phyloP scores from a whole-genome alignment of 2,797 vertebrate species.

The Rhinoraja longicauda region DNA sequence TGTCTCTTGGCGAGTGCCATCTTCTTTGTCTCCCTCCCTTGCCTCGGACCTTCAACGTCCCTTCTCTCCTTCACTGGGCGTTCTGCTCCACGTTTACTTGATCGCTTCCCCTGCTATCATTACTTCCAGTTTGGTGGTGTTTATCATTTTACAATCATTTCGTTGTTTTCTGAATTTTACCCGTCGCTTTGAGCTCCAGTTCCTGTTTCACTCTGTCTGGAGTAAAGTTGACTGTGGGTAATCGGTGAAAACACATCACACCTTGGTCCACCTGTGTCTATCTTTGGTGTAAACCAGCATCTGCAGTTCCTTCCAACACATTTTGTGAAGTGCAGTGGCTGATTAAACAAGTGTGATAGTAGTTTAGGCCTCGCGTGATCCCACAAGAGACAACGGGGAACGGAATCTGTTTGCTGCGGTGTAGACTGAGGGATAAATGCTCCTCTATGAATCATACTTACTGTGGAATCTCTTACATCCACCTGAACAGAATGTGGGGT shows the following conservation, averaged over 20 bases:
- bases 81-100: background rate
- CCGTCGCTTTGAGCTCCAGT: background rate
- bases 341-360: background rate
- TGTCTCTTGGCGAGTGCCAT: background rate
- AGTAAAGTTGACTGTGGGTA: background rate
- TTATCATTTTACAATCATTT: background rate
- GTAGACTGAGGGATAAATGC: background rate
- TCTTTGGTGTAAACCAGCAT: too few species aligned
- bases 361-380: background rate
- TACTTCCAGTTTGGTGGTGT: background rate
- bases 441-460: background rate
- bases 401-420: background rate
- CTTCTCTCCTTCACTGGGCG: background rate
- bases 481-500: background rate
- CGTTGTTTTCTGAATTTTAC: background rate
- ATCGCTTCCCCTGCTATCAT: background rate
- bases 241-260: background rate
- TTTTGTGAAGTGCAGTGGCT: background rate
- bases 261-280: too few species aligned
- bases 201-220: background rate
- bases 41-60: background rate
- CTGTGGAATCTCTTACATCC: background rate
- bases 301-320: too few species aligned
- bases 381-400: background rate
- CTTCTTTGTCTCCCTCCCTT: background rate